These are phyloP conservation scores for Drosophila santomea DNA, from an alignment of 1,140 invertebrate genomes.

Conservation along the genomic window DNA sequence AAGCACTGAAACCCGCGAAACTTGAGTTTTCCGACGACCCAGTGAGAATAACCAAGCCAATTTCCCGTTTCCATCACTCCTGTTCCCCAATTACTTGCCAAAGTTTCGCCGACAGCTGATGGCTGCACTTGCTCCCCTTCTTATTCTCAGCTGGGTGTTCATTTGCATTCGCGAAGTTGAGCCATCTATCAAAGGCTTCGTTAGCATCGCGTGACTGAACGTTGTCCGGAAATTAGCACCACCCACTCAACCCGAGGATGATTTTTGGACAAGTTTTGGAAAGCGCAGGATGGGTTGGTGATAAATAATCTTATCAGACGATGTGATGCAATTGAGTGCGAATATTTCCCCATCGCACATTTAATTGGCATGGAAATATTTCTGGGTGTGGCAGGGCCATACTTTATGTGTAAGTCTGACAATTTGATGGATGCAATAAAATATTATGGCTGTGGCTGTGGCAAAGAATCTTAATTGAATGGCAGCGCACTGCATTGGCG, in stretches of 20 bases:
- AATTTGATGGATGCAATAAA: constrained; percentile 61
- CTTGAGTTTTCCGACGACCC: constrained; percentile 17
- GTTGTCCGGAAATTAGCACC: constrained; percentile 42
- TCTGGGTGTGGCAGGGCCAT: constrained; percentile 50
- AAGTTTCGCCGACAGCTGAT: constrained; percentile 63
- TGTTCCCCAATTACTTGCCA: constrained; percentile 67
- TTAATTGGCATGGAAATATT: constrained; percentile 47
- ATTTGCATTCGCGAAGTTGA: constrained; percentile 44
- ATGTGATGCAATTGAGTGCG: constrained; percentile 44
- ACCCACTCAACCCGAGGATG: constrained; percentile 3
- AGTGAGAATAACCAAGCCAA: constrained; percentile 48
- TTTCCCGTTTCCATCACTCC: constrained; percentile 58
- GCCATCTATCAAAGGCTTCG: constrained; percentile 68
- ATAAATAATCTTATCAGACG: constrained; percentile 16
- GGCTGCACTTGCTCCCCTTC: constrained; percentile 17
- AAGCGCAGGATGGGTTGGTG: neutral
- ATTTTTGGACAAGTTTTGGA: constrained; percentile 12
- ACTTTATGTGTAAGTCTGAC: constrained; percentile 33
- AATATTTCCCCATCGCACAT: constrained; percentile 13
- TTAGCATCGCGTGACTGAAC: constrained; percentile 75
- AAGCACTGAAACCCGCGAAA: constrained; percentile 5
- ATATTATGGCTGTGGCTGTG: constrained; percentile 48
- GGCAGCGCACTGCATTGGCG: constrained; percentile 43
- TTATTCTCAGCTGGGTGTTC: constrained; percentile 10
- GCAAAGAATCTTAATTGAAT: constrained; percentile 69